phyloP scores from a whole-genome alignment of 2,888 invertebrate species.

The Formica aserva region DNA sequence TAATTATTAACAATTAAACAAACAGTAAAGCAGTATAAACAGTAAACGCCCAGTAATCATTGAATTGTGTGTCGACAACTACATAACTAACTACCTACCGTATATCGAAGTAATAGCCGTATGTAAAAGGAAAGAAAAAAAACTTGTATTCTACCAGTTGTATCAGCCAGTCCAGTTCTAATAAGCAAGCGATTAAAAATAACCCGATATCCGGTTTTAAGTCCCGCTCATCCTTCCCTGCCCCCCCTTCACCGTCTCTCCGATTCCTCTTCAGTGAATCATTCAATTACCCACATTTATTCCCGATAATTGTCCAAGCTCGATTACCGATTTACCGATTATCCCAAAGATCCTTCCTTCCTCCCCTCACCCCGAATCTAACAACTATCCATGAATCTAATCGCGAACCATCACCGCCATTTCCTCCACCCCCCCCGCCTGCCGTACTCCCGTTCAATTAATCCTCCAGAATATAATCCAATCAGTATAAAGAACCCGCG shows the following conservation, averaged over 20 bases:
- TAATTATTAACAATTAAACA: conserved; percentile 86
- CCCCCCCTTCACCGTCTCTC: background rate
- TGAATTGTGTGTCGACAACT: conserved; percentile 86
- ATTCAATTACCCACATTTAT: conserved; percentile 60
- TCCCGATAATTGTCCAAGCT: conserved; percentile 62
- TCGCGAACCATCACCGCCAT: conserved; percentile 10
- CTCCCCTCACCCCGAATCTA: conserved; percentile 3
- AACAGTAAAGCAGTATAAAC: conserved; percentile 86
- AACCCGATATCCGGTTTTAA: conserved; percentile 74
- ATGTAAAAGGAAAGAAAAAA: conserved; percentile 84
- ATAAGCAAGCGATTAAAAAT: conserved; percentile 84
- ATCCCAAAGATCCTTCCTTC: conserved; percentile 64
- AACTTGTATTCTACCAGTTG: conserved; percentile 86
- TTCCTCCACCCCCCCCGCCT: background rate
- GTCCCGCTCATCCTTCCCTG: conserved; percentile 36
- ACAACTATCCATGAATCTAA: conserved; percentile 64
- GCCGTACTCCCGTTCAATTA: conserved; percentile 36
- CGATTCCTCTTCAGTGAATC: conserved; percentile 58
- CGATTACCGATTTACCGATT: conserved; percentile 68
- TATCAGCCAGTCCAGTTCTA: conserved; percentile 85
- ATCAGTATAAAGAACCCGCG: conserved; percentile 69
- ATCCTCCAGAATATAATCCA: conserved; percentile 68
- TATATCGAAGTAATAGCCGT: conserved; percentile 86
- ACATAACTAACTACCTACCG: conserved; percentile 86
- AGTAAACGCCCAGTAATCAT: conserved; percentile 85